These are phyloP conservation scores for Todus mexicanus DNA, from an alignment of 2,797 vertebrate genomes.

Conservation along the genomic window DNA sequence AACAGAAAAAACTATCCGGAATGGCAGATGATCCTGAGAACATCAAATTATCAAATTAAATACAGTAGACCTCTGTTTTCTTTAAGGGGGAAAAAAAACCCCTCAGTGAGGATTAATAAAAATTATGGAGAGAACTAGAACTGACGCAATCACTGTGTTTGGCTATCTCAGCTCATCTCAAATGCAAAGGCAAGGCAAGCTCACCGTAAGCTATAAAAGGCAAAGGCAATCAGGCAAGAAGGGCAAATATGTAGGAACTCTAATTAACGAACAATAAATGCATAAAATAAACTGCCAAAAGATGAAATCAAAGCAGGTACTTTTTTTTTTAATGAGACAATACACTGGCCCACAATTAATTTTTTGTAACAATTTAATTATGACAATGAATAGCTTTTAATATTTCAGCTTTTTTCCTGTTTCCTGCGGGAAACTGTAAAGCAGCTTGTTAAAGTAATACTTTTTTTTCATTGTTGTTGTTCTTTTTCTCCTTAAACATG, in stretches of 20 bases:
- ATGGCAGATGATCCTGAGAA: neutral
- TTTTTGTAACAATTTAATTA: slow-evolving; percentile 46
- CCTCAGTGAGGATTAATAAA: slow-evolving; percentile 33
- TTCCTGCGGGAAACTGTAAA: neutral
- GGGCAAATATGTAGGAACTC: slow-evolving; percentile 59
- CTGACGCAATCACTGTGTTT: slow-evolving; percentile 54
- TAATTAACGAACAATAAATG: slow-evolving; percentile 56
- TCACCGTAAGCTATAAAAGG: slow-evolving; percentile 50
- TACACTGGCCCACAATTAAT: neutral
- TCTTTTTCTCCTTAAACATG: neutral
- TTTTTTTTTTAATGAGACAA: slow-evolving; percentile 12
- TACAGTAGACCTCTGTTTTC: slow-evolving; percentile 11
- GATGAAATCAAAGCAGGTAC: slow-evolving; percentile 43
- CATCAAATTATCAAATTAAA: slow-evolving; percentile 1
- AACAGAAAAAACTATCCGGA: neutral
- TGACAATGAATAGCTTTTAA: neutral
- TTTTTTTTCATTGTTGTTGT: too few species aligned
- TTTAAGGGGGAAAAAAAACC: neutral
- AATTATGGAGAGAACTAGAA: slow-evolving; percentile 46
- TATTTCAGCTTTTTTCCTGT: neutral
- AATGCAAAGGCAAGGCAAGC: slow-evolving; percentile 45
- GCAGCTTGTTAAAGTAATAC: neutral
- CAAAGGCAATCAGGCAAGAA: slow-evolving; percentile 60
- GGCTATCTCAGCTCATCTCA: slow-evolving; percentile 50
- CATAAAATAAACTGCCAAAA: slow-evolving; percentile 50